Evolutionary conservation across 2,113 vertebrate species (phyloP).

Genomic region (Malaclemys terrapin): DNA sequence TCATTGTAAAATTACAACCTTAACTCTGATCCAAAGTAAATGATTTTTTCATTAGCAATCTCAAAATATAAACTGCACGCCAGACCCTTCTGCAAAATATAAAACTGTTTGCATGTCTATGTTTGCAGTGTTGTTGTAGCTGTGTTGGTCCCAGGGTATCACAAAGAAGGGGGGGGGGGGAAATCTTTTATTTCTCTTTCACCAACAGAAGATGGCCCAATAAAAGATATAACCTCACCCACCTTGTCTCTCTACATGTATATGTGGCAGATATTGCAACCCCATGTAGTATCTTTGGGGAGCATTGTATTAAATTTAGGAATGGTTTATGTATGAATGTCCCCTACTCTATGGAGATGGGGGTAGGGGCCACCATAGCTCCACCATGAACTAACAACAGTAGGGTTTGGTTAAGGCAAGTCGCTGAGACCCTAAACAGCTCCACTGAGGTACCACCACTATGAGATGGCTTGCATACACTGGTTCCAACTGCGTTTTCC

Average conservation of each 20-base stretch:
- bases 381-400: not conserved
- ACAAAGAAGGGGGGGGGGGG: not conserved
- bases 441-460: not conserved
- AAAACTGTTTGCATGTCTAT: not conserved
- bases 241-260: not conserved
- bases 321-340: not conserved
- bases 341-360: not conserved
- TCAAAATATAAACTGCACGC: not conserved
- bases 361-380: not conserved
- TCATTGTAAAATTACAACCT: not conserved
- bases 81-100: not conserved
- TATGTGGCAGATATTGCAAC: not conserved
- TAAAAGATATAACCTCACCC: not conserved
- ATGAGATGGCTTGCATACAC: not conserved
- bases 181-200: not conserved
- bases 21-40: not conserved
- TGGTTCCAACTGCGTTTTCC: not conserved
- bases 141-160: not conserved
- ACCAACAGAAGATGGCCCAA: not conserved
- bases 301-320: not conserved
- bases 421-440: not conserved
- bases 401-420: not conserved
- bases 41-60: not conserved
- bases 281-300: not conserved
- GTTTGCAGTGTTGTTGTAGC: not conserved